Evolutionary conservation across 1,140 invertebrate genomes (phyloP).

Genomic region (Tachypleus tridentatus): DNA sequence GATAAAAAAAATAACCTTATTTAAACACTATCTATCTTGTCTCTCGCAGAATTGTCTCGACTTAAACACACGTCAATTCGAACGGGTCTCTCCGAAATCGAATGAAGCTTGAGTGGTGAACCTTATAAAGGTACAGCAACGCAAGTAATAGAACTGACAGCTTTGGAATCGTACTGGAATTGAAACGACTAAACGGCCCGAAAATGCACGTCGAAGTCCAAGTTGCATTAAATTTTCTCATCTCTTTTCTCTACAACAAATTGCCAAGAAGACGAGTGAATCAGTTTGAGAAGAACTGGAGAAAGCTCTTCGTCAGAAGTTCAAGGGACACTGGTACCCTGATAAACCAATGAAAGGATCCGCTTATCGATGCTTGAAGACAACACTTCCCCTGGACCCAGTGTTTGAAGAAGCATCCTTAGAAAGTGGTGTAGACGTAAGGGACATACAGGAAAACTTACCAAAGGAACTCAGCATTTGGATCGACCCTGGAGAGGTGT

Average conservation of each 20-base stretch:
- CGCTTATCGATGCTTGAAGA: constrained; percentile 87
- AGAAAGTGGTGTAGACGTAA: constrained; percentile 79
- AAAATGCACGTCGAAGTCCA: constrained; percentile 95
- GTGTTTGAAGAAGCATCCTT: constrained; percentile 76
- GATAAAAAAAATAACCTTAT: no score
- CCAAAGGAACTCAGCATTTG: constrained; percentile 87
- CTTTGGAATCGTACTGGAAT: no score
- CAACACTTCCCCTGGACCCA: constrained; percentile 80
- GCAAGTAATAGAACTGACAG: no score
- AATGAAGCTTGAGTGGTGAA: no score
- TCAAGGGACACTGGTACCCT: constrained; percentile 95
- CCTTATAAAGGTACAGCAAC: no score
- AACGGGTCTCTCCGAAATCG: no score
- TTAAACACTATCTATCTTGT: no score
- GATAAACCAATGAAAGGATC: constrained; percentile 91
- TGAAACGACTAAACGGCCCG: no score
- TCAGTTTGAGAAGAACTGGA: constrained; percentile 93
- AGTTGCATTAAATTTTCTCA: constrained; percentile 94
- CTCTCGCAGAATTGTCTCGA: no score
- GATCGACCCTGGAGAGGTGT: constrained; percentile 93
- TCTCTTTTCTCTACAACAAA: constrained; percentile 97
- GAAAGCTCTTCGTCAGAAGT: constrained; percentile 86
- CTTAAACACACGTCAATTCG: no score
- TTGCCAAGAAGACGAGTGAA: constrained; percentile 87
- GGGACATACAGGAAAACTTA: constrained; percentile 85